phyloP scores from a whole-genome alignment of 2,113 vertebrate genomes.

The Otis tarda region DNA sequence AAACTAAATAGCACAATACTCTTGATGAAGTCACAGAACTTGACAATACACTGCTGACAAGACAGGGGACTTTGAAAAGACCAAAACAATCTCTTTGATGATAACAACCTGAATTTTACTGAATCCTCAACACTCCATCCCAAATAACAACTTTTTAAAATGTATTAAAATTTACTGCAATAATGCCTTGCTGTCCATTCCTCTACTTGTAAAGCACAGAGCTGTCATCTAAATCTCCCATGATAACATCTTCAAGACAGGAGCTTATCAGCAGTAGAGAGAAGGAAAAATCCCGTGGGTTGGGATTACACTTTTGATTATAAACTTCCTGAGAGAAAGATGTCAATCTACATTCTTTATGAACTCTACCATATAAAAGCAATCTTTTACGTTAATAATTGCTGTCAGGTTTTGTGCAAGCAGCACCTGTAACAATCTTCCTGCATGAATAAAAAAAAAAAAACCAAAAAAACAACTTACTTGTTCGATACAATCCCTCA shows the following conservation, averaged over 20 bases:
- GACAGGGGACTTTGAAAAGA: neutral
- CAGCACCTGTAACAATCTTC: neutral
- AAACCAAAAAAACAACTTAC: neutral
- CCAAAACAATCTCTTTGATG: conserved; percentile 11
- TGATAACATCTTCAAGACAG: conserved; percentile 21
- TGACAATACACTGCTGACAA: conserved; percentile 34
- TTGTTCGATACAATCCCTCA: neutral
- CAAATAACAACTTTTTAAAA: neutral
- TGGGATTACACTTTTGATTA: conserved; percentile 46
- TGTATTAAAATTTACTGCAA: neutral
- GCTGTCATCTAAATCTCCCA: conserved; percentile 17
- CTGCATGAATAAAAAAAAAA: neutral
- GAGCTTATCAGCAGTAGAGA: conserved; percentile 3
- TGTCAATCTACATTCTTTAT: conserved; percentile 10
- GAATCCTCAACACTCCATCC: neutral
- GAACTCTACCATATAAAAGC: neutral
- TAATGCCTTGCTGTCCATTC: neutral
- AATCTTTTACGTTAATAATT: neutral
- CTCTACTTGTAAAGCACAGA: neutral
- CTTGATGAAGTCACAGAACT: conserved; percentile 3
- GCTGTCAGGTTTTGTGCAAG: neutral
- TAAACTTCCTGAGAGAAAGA: conserved; percentile 38
- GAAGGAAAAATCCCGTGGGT: conserved; percentile 25
- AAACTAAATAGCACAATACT: neutral
- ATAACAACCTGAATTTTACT: neutral